Conservation (phyloP, 2,797 vertebrate genomes). For the Tenualosa ilisha region DNA sequence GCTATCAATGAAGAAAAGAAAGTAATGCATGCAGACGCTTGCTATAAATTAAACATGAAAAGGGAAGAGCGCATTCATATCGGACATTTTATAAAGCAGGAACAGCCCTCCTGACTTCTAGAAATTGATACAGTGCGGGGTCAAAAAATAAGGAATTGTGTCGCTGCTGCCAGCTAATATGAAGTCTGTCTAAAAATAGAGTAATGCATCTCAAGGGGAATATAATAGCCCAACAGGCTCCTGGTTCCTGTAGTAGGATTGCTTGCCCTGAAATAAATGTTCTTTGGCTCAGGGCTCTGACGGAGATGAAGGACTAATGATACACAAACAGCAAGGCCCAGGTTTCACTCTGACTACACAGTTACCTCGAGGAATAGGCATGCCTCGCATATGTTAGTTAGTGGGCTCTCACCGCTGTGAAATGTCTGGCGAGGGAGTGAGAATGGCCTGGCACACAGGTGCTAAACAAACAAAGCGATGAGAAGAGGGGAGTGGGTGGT, state of each 20-base stretch:
- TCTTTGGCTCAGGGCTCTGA: neutral
- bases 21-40: slow-evolving; percentile 8
- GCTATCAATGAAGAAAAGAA: neutral
- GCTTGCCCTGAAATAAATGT: slow-evolving; percentile 22
- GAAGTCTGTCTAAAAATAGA: slow-evolving; percentile 18
- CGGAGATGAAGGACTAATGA: slow-evolving; percentile 18
- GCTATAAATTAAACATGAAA: slow-evolving; percentile 25
- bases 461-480: slow-evolving; percentile 16
- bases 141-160: neutral
- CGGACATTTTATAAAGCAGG: neutral
- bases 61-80: neutral
- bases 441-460: slow-evolving; percentile 21
- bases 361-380: slow-evolving; percentile 5
- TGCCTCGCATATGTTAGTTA: neutral
- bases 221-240: neutral
- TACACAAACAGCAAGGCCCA: neutral
- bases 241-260: neutral
- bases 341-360: neutral
- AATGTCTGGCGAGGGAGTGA: slow-evolving; percentile 16
- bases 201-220: slow-evolving; percentile 11
- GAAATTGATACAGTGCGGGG: neutral
- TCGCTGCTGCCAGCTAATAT: slow-evolving; percentile 12
- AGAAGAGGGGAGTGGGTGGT: neutral
- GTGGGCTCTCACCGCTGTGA: neutral
- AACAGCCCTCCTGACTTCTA: slow-evolving; percentile 7